Conservation (phyloP, 2,113 vertebrate genomes). For the Ophthalmolycus amberensis region DNA sequence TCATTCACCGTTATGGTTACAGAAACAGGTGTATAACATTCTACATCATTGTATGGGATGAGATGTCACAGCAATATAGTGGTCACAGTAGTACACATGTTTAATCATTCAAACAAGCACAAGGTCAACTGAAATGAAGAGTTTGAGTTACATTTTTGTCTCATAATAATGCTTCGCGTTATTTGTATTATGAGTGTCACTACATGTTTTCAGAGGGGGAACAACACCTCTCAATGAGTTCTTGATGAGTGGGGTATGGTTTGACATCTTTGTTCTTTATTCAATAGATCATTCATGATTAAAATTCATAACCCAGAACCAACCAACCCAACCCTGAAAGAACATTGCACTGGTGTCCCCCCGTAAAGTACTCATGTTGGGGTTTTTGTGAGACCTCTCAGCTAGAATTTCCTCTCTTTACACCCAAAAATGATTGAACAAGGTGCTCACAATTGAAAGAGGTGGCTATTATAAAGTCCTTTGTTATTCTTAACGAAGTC, state of each 20-base stretch:
- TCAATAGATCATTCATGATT: background rate
- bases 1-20: background rate
- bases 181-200: background rate
- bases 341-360: background rate
- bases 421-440: background rate
- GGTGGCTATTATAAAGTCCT: no score
- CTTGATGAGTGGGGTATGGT: background rate
- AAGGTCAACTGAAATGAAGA: background rate
- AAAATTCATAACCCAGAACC: background rate
- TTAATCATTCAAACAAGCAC: background rate
- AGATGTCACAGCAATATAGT: background rate
- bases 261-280: background rate
- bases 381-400: background rate
- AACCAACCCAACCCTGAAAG: background rate
- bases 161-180: background rate
- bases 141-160: background rate
- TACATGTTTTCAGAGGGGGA: background rate
- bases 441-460: no score
- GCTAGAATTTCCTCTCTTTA: background rate
- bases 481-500: background rate
- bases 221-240: background rate
- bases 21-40: background rate
- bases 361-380: background rate
- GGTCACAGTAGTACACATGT: background rate
- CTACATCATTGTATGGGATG: background rate